Conservation (phyloP, 1,140 invertebrate species). For the Palaemon carinicauda region DNA sequence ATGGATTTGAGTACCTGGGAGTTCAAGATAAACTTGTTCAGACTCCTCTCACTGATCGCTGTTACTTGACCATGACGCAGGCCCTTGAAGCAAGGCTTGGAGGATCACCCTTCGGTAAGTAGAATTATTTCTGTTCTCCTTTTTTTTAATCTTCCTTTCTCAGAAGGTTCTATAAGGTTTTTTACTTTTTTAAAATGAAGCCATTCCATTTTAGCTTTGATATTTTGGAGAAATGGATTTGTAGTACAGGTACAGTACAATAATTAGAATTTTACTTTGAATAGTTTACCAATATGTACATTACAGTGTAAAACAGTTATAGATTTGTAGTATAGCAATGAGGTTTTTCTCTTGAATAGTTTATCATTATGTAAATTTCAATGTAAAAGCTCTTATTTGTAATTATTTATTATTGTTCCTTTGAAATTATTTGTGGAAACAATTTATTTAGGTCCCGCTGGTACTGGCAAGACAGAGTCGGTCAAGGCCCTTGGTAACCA, state of each 20-base stretch:
- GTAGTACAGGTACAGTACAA: no score
- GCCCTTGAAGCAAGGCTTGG: slow-evolving; percentile 94
- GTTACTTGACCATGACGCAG: slow-evolving; percentile 99
- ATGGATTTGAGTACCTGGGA: slow-evolving; percentile 99
- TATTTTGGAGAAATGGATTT: no score
- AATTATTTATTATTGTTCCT: not conserved
- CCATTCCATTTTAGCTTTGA: no score
- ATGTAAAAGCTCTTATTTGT: not conserved
- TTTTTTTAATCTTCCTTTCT: no score
- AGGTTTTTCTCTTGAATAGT: no score
- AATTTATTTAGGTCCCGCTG: slow-evolving; percentile 78
- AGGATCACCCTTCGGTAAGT: slow-evolving; percentile 86
- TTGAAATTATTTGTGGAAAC: not conserved
- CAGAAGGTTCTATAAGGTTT: no score
- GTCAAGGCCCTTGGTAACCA: slow-evolving; percentile 99
- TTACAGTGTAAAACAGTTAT: no score
- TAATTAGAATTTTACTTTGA: no score
- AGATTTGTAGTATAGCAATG: no score
- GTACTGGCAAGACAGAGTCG: slow-evolving; percentile 99
- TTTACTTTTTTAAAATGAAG: no score
- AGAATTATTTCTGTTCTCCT: not conserved
- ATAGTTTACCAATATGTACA: no score
- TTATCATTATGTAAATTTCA: not conserved
- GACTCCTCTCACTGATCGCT: slow-evolving; percentile 97
- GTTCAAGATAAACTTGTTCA: slow-evolving; percentile 98